phyloP scores from a whole-genome alignment of 2,113 vertebrate species.

The Lamprotornis superbus region DNA sequence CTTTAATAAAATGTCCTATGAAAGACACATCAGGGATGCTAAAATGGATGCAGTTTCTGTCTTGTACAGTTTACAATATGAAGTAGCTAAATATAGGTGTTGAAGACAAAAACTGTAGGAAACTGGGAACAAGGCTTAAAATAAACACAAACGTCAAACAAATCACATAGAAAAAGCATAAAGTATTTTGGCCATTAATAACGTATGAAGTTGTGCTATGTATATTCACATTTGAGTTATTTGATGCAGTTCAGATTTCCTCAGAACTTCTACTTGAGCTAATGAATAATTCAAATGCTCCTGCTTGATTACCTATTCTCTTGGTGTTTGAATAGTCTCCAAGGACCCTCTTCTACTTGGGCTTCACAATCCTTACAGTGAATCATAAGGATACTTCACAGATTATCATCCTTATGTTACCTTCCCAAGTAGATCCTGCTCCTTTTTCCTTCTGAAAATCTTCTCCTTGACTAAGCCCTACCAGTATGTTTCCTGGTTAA shows the following conservation, averaged over 20 bases:
- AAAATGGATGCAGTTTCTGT: neutral
- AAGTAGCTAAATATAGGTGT: neutral
- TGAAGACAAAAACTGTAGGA: neutral
- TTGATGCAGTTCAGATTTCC: neutral
- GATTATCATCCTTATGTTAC: neutral
- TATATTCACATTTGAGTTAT: neutral
- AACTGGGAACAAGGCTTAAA: neutral
- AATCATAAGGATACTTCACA: neutral
- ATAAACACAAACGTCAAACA: slow-evolving; percentile 1
- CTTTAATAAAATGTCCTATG: neutral
- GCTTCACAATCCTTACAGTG: neutral
- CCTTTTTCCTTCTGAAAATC: neutral
- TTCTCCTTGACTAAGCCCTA: neutral
- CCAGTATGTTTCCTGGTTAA: neutral
- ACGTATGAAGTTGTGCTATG: neutral
- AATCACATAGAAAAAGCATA: neutral
- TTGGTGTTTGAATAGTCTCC: neutral
- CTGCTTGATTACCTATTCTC: neutral
- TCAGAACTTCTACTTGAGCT: neutral
- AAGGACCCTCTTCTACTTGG: neutral
- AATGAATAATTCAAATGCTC: slow-evolving; percentile 18
- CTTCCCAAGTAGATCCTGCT: neutral
- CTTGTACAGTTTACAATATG: neutral
- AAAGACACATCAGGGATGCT: neutral
- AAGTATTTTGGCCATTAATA: slow-evolving; percentile 31